Percentiles rank a stretch among this genome's conserved stretches.
phyloP scores from a whole-genome alignment of 2,113 vertebrate species.

The Mirounga angustirostris region DNA sequence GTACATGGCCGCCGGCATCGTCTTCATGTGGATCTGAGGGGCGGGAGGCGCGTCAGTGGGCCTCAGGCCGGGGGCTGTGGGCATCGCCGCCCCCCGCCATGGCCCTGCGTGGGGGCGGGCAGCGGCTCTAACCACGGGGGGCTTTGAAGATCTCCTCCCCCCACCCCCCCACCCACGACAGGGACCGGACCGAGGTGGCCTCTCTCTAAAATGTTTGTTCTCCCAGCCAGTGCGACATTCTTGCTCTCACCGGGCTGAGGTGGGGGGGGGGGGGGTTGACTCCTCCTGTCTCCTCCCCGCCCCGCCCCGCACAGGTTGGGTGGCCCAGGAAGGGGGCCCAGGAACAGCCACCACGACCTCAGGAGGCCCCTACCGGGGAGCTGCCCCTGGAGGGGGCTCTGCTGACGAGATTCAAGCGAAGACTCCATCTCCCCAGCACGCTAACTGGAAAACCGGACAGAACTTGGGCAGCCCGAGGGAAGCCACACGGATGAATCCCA shows the following conservation, averaged over 20 bases:
- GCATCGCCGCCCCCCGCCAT: too few relatives aligned
- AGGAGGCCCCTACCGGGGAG: accelerated
- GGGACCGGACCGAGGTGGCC: too few relatives aligned
- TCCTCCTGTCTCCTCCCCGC: not conserved
- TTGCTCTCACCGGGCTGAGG: not conserved
- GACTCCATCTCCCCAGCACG: not conserved
- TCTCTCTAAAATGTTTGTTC: not conserved
- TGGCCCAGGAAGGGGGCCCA: accelerated
- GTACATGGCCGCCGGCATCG: conserved; percentile 99
- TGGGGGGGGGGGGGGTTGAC: too few relatives aligned
- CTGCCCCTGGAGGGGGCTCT: too few relatives aligned
- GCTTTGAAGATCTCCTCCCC: accelerated
- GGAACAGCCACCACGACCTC: not conserved
- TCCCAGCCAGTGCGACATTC: not conserved
- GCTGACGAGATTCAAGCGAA: not conserved
- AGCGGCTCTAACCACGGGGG: accelerated
- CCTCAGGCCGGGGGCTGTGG: not conserved
- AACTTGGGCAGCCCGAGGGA: not conserved
- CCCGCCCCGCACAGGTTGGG: accelerated
- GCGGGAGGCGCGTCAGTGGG: not conserved
- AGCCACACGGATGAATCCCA: not conserved
- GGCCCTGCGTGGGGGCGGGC: not conserved
- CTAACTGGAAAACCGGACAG: not conserved
- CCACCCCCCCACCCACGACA: accelerated
- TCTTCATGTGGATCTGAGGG: conserved; percentile 98